A percentile compares a stretch with the other conserved stretches of the same genome.
phyloP scores from a whole-genome alignment of 2,888 invertebrate genomes.

The Mimachlamys varia region DNA sequence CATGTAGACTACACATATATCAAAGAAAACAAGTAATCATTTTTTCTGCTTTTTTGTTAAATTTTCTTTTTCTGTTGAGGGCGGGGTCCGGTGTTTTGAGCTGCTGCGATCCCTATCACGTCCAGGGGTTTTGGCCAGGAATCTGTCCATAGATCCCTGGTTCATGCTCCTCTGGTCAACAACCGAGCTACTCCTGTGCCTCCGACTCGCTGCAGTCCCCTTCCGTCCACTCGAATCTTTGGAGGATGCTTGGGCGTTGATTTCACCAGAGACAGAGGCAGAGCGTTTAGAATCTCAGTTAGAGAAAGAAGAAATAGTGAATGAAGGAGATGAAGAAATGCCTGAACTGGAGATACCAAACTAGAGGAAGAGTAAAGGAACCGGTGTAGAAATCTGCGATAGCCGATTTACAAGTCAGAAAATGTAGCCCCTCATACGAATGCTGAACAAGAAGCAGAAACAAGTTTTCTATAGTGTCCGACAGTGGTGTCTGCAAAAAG shows the following conservation, averaged over 20 bases:
- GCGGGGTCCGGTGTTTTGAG: no score
- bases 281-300: constrained; percentile 46
- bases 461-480: constrained; percentile 45
- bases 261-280: constrained; percentile 50
- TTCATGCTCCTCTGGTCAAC: no score
- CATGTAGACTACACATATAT: no score
- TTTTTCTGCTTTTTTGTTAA: no score
- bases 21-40: no score
- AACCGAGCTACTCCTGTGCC: no score
- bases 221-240: no score
- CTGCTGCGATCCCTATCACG: no score
- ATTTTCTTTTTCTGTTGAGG: no score
- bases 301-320: constrained; percentile 2
- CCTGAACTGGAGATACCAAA: constrained; percentile 38
- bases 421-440: constrained; percentile 9
- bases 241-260: constrained; percentile 51
- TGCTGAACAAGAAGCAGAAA: constrained; percentile 36
- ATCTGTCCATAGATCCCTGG: no score
- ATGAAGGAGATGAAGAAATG: constrained; percentile 23
- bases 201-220: no score
- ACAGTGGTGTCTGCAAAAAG: not conserved
- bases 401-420: constrained; percentile 28
- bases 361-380: not conserved
- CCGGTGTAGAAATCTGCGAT: constrained; percentile 41
- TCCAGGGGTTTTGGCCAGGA: no score